These are phyloP conservation scores for Tympanoctomys barrerae DNA, from an alignment of 2,797 vertebrate genomes.

Conservation along the genomic window DNA sequence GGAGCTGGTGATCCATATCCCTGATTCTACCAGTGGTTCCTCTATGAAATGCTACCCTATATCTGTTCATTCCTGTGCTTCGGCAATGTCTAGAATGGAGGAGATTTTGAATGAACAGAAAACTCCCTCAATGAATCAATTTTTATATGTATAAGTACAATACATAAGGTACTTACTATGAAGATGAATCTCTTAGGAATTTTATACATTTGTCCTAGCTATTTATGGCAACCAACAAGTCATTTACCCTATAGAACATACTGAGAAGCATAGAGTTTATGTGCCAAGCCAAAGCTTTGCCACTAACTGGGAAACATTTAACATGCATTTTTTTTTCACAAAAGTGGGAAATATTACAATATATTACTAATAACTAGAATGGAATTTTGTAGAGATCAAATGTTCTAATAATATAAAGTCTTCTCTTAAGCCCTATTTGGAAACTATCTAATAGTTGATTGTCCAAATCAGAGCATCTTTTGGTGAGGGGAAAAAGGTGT, in stretches of 20 bases:
- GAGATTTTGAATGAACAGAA: neutral
- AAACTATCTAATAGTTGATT: neutral
- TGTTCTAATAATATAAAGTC: neutral
- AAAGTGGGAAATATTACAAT: neutral
- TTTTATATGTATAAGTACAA: neutral
- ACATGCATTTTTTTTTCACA: neutral
- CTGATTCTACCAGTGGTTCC: accelerated
- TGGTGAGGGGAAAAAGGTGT: neutral
- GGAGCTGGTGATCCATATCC: neutral
- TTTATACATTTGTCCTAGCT: neutral
- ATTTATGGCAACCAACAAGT: neutral
- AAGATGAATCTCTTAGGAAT: neutral
- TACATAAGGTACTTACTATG: neutral
- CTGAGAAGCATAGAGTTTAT: neutral
- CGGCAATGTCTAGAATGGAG: neutral
- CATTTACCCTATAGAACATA: neutral
- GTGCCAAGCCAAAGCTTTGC: neutral
- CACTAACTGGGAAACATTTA: neutral
- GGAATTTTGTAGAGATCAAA: neutral
- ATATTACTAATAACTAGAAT: neutral
- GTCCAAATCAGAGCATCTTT: neutral
- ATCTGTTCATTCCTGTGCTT: neutral
- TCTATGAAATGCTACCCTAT: neutral
- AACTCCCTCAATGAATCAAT: neutral
- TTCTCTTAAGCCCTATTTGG: neutral